Evolutionary conservation across 2,113 vertebrate genomes (phyloP), one percentile per base, ranked within the genome.

Genomic region (Neotragus pygmaeus): DNA sequence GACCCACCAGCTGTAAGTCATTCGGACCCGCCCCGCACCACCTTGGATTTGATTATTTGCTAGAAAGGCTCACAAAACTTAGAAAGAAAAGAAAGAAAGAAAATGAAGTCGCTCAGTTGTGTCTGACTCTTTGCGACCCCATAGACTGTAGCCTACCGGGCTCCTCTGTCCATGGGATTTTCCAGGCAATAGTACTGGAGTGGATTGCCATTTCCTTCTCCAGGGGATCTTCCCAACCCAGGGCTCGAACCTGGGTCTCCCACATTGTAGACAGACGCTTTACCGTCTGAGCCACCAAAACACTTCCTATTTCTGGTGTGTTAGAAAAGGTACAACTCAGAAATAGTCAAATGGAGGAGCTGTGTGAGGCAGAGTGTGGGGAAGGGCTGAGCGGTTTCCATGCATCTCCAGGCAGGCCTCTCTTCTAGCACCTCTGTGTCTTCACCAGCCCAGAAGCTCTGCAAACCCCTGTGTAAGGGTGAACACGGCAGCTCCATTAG

Each of bases 1-100:
- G 25, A 36, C 15, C 12, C 7, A 15, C 28, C 36, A 55, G 57
- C 84, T 94, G 3, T 57, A 75, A 39, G 51, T 90, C 53, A 6
- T 21, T 70, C 0, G 5, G n/a, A 36, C n/a, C 58, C 17, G 15
- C 16, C 45, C 45, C 45, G 5, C 25, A 4, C 64, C 1, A 2
- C n/a, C 19, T 33, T 73, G 43, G 78, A n/a, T 73, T 73, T 11
- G 2, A 30, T 90, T 17, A 73, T 75, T 94, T 83, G 13, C 25
- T 89, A 25, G 51, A 83, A 30, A 27, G 45, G 53, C 53, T 60
- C 53, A 60, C 4, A 43, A 53, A 84, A 84, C 62, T 75, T n/a
- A 39, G 77, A 28, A 75, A 51, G 43, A 51, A n/a, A n/a, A n/a
- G n/a, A n/a, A n/a, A n/a, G n/a, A n/a, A n/a, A n/a, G n/a, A n/a